Evolutionary conservation across 2,797 vertebrate species (phyloP).

Genomic region (Argyrosomus regius): DNA sequence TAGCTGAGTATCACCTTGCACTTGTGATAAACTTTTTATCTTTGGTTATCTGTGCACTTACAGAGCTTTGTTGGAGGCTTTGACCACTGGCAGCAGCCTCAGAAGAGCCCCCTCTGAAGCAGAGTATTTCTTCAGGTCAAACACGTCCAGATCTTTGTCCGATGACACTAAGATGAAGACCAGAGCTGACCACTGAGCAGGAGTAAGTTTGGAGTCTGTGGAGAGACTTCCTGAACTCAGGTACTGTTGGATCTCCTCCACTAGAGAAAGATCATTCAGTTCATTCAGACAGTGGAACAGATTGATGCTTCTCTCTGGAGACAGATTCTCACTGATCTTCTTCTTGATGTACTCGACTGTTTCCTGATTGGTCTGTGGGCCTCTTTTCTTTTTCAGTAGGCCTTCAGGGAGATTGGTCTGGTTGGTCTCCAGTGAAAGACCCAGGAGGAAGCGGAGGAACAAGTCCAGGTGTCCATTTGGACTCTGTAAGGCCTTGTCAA

Average conservation of each 20-base stretch:
- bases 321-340: constrained; percentile 8
- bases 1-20: too few species aligned
- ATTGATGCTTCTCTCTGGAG: constrained; percentile 39
- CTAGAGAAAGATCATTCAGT: constrained; percentile 25
- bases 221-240: constrained; percentile 40
- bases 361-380: not conserved
- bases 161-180: constrained; percentile 48
- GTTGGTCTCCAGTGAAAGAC: constrained; percentile 35
- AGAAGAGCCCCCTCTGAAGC: constrained; percentile 12
- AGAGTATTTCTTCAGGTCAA: constrained; percentile 27
- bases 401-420: constrained; percentile 10
- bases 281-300: constrained; percentile 47
- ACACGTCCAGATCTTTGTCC: not conserved
- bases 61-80: constrained; percentile 31
- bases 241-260: constrained; percentile 38
- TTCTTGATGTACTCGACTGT: not conserved
- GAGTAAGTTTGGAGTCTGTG: constrained; percentile 14
- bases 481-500: constrained; percentile 40
- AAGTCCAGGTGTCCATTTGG: constrained; percentile 46
- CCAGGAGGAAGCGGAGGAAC: constrained; percentile 56
- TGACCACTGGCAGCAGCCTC: constrained; percentile 30
- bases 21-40: not conserved
- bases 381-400: constrained; percentile 8
- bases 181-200: constrained; percentile 50
- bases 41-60: not conserved